Percentiles rank a stretch among this genome's conserved stretches.
These are phyloP conservation scores for Corythornis madagascariensis DNA, from an alignment of 2,113 vertebrate genomes.

Conservation along the genomic window DNA sequence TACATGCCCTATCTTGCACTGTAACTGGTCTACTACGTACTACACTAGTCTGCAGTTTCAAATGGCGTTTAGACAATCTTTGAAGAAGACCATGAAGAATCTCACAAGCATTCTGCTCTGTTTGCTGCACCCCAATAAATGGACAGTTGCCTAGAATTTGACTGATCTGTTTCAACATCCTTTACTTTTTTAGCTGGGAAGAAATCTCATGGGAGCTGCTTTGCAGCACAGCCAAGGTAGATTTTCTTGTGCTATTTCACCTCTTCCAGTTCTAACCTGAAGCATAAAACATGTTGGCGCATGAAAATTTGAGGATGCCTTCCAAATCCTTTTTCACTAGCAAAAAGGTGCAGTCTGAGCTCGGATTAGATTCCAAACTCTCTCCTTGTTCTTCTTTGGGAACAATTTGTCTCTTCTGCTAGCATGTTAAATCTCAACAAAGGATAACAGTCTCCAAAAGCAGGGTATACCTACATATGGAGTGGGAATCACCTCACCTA, in stretches of 20 bases:
- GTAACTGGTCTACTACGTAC: not conserved
- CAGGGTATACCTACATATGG: not conserved
- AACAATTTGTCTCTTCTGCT: not conserved
- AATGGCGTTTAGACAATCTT: not conserved
- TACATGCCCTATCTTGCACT: not conserved
- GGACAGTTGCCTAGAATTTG: not conserved
- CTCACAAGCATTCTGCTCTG: not conserved
- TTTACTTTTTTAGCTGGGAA: not conserved
- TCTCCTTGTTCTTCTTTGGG: not conserved
- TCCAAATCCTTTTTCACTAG: not conserved
- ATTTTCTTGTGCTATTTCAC: not conserved
- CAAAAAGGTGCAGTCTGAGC: not conserved
- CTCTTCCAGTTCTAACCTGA: constrained; percentile 1
- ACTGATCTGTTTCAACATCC: not conserved
- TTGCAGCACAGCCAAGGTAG: not conserved
- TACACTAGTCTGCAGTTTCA: not conserved
- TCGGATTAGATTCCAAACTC: not conserved
- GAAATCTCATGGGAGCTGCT: not conserved
- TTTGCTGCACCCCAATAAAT: not conserved
- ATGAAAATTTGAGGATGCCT: not conserved
- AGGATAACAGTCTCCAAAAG: not conserved
- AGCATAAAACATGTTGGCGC: not conserved
- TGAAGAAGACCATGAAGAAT: not conserved
- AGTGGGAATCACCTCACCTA: not conserved
- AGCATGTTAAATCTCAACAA: not conserved